Evolutionary conservation across 2,888 invertebrate genomes (phyloP), one percentile per base, ranked within the genome.

Genomic region (Hyposoter didymator): DNA sequence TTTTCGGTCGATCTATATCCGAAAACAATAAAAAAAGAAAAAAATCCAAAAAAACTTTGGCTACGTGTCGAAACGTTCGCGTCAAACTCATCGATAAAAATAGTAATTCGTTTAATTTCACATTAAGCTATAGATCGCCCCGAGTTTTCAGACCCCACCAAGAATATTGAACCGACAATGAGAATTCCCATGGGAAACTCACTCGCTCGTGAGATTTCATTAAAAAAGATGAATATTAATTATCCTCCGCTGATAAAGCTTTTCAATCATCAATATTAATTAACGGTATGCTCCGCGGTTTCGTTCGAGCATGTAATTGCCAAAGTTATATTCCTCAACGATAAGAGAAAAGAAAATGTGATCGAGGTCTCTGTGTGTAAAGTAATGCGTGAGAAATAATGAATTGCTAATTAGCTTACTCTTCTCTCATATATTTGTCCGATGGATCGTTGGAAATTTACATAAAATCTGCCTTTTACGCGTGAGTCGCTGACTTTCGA

Each of bases 191-290:
- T 52, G 78, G 67, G 82, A 72, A 82, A 62, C 62, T 70, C 75
- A 32, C 85, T 74, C 78, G 45, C 32, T 10, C 59, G 66, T 49
- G 45, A 72, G 22, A 72, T 82, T 82, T 88, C 78, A 88, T 88
- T 87, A 84, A 86, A 88, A 86, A 82, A 82, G 87, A 90, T 91
- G 90, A 89, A 91, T 90, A 90, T 91, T 91, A 91, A 92, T 91
- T 88, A 89, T 88, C 88, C 87, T 78, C 84, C 12, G 64, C n/a
- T 45, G 75, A 64, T 32, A 72, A 87, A 87, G 86, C 82, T 89
- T 90, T 91, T 89, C 89, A 91, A 91, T 90, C 90, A 91, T 92
- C 91, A 90, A 91, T 91, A 92, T 91, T 91, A 92, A 92, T 92
- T 91, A 91, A 84, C 88, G 86, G 86, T 45, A n/a, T 17, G 39